Evolutionary conservation across 2,888 invertebrate genomes (phyloP), one percentile per base, ranked within the genome.

Genomic region (Polylopha cassiicola): DNA sequence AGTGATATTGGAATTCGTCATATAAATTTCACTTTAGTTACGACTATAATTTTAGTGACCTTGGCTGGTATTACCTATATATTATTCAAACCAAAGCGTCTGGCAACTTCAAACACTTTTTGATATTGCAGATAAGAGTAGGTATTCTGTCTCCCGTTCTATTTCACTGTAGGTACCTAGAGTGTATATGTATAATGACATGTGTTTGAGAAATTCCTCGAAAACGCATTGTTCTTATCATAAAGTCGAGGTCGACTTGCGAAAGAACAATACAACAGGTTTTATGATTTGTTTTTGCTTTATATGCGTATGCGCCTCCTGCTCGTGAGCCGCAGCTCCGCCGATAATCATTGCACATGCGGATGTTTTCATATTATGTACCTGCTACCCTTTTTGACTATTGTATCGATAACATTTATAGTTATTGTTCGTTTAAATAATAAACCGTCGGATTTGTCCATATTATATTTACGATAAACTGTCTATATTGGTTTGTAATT

Each of bases 261-360:
- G 59, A 73, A 73, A 72, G 79, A 82, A 84, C 81, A 82, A 82
- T 82, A 71, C 79, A 74, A 75, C 76, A 64, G 71, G 76, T 76
- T 79, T 75, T 73, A 68, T 71, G 67, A 62, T 73, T 77, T 78
- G 66, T 74, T 80, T 80, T 78, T 67, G 54, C 61, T 73, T 74
- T 75, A 75, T 71, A 58, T 62, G 53, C 57, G 51, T 50, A 51
- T 53, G 46, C 47, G 48, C 55, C 47, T 29, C 21, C 26, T 29
- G 28, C 39, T 17, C 43, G 50, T 46, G 43, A 58, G 53, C 52
- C 44, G 54, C 54, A 15, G 55, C 60, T 57, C 61, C 48, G 49
- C 38, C 52, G 48, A 54, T 54, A 58, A 60, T 59, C 64, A 53
- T 61, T 53, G 43, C 51, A 58, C 45, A 56, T 61, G 64, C 66